A percentile compares a stretch with the other conserved stretches of the same genome.
Evolutionary conservation across 2,113 vertebrate species (phyloP).

Genomic region (Equus przewalskii): DNA sequence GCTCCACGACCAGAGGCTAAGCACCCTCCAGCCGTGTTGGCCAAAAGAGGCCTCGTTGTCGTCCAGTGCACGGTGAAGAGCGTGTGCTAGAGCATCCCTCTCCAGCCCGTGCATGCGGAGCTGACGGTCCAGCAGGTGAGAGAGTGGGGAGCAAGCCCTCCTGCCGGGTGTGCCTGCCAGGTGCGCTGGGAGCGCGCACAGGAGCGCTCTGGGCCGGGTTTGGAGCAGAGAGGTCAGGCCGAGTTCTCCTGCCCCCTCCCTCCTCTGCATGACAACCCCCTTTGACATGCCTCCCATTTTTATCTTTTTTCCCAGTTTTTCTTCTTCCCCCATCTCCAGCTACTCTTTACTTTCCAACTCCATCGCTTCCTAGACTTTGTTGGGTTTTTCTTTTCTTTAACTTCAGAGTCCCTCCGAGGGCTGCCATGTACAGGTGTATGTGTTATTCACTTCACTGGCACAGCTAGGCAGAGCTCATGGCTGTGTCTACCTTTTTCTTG

Average conservation of each 20-base stretch:
- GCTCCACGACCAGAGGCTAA: neutral
- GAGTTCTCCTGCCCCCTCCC: neutral
- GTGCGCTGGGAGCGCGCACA: neutral
- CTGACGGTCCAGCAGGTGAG: neutral
- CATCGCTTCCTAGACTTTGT: neutral
- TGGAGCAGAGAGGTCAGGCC: neutral
- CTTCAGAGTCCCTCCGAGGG: neutral
- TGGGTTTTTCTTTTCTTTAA: constrained; percentile 4
- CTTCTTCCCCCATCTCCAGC: neutral
- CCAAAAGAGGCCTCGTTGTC: neutral
- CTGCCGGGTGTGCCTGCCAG: neutral
- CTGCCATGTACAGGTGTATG: neutral
- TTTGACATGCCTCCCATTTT: neutral
- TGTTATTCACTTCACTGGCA: neutral
- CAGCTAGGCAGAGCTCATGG: neutral
- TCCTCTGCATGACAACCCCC: no score
- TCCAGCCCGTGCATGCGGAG: neutral
- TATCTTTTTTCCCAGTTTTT: neutral
- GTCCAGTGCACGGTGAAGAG: neutral
- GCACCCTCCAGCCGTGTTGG: neutral
- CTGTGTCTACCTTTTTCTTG: neutral
- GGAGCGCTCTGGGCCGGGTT: neutral
- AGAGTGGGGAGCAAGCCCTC: neutral
- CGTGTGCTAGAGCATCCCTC: neutral
- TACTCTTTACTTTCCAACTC: neutral